A percentile compares a stretch with the other conserved stretches of the same genome.
These are phyloP conservation scores for Cyclura pinguis DNA, from an alignment of 2,797 vertebrate species.

Conservation along the genomic window DNA sequence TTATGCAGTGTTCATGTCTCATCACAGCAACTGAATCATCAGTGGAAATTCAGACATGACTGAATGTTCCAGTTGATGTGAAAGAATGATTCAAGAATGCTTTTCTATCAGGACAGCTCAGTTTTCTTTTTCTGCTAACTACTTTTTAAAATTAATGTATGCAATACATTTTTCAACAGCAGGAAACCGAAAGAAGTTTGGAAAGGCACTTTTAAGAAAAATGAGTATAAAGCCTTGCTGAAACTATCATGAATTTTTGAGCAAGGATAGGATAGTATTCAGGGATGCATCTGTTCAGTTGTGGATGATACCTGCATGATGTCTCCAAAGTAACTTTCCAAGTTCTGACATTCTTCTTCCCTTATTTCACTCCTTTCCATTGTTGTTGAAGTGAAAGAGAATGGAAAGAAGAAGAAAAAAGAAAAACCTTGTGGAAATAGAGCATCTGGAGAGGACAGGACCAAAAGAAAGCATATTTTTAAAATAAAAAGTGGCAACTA, in stretches of 20 bases:
- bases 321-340: no score
- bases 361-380: no score
- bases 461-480: no score
- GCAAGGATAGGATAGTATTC: neutral
- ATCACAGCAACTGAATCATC: neutral
- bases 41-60: constrained; percentile 5
- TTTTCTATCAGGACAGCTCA: neutral
- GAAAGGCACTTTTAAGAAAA: neutral
- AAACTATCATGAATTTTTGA: neutral
- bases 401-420: neutral
- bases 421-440: neutral
- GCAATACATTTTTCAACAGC: neutral
- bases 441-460: no score
- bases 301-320: no score
- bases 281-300: neutral
- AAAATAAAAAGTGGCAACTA: no score
- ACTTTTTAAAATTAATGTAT: neutral
- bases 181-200: neutral
- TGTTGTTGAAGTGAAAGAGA: neutral
- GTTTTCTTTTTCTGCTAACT: neutral
- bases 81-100: neutral
- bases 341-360: no score
- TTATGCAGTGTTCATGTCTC: neutral
- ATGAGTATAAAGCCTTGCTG: neutral
- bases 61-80: neutral